Evolutionary conservation across 1,140 invertebrate species (phyloP).

Genomic region (Drosophila nannoptera): DNA sequence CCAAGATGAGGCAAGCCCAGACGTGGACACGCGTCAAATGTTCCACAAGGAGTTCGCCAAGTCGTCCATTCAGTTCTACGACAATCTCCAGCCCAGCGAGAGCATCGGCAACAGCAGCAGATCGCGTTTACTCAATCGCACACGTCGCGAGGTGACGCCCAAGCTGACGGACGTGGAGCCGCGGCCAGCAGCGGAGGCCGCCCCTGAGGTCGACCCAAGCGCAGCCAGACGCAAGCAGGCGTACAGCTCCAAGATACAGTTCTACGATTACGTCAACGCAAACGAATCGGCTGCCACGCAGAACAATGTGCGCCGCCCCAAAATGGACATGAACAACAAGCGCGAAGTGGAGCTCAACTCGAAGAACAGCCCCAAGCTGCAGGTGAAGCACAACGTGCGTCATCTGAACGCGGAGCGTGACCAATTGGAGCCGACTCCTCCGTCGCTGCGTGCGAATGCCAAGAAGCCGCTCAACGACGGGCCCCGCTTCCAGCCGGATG

Average conservation of each 20-base stretch:
- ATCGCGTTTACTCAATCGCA: slow-evolving; percentile 12
- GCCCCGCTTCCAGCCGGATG: slow-evolving; percentile 12
- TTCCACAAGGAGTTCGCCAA: slow-evolving; percentile 76
- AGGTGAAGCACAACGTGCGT: slow-evolving; percentile 71
- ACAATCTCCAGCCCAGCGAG: slow-evolving; percentile 58
- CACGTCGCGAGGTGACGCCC: slow-evolving; percentile 54
- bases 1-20: slow-evolving; percentile 9
- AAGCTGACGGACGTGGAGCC: slow-evolving; percentile 63
- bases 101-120: slow-evolving; percentile 4
- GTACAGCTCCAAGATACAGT: slow-evolving; percentile 71
- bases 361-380: slow-evolving; percentile 74
- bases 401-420: slow-evolving; percentile 57
- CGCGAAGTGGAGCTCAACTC: slow-evolving; percentile 69
- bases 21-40: slow-evolving; percentile 63
- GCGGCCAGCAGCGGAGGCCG: slow-evolving; percentile 13
- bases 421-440: neutral
- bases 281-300: slow-evolving; percentile 53
- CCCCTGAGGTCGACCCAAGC: slow-evolving; percentile 29
- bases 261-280: slow-evolving; percentile 65
- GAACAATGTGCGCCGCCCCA: slow-evolving; percentile 62
- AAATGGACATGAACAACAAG: slow-evolving; percentile 76
- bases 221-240: slow-evolving; percentile 58
- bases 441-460: slow-evolving; percentile 28
- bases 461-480: slow-evolving; percentile 62
- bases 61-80: slow-evolving; percentile 74